phyloP scores from a whole-genome alignment of 2,888 invertebrate species.

The Habrosyne pyritoides region DNA sequence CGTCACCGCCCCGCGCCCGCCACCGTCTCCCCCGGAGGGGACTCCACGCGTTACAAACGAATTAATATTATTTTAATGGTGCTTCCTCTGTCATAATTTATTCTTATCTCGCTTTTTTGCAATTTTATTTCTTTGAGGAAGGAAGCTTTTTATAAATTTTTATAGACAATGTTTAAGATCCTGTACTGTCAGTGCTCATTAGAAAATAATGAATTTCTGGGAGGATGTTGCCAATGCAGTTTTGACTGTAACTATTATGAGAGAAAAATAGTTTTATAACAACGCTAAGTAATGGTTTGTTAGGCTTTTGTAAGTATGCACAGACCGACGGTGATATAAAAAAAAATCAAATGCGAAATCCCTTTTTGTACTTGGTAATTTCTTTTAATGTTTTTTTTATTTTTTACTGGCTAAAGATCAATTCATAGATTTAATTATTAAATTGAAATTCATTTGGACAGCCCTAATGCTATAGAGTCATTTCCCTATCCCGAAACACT shows the following conservation, averaged over 20 bases:
- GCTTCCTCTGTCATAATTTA: slow-evolving; percentile 66
- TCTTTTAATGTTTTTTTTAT: too few species aligned
- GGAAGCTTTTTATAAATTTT: slow-evolving; percentile 36
- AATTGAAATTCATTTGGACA: slow-evolving; percentile 1
- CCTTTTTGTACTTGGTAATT: too few species aligned
- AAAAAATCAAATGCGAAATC: too few species aligned
- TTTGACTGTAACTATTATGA: too few species aligned
- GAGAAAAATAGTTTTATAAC: too few species aligned
- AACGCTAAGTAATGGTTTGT: too few species aligned
- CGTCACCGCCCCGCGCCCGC: slow-evolving; percentile 22
- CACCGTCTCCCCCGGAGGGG: slow-evolving; percentile 16
- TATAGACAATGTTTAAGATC: slow-evolving; percentile 8
- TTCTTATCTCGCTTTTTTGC: slow-evolving; percentile 64
- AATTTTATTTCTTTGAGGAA: slow-evolving; percentile 32
- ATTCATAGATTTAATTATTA: too few species aligned
- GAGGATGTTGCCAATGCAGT: too few species aligned
- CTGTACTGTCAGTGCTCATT: background rate
- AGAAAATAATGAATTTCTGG: too few species aligned
- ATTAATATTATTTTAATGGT: slow-evolving; percentile 65
- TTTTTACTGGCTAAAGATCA: too few species aligned
- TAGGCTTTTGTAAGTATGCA: too few species aligned
- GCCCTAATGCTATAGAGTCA: slow-evolving; percentile 19
- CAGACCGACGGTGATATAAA: too few species aligned
- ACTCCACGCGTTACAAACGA: slow-evolving; percentile 44
- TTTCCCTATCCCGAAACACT: slow-evolving; percentile 29